Conservation (phyloP, 2,113 vertebrate genomes). For the Procavia capensis region DNA sequence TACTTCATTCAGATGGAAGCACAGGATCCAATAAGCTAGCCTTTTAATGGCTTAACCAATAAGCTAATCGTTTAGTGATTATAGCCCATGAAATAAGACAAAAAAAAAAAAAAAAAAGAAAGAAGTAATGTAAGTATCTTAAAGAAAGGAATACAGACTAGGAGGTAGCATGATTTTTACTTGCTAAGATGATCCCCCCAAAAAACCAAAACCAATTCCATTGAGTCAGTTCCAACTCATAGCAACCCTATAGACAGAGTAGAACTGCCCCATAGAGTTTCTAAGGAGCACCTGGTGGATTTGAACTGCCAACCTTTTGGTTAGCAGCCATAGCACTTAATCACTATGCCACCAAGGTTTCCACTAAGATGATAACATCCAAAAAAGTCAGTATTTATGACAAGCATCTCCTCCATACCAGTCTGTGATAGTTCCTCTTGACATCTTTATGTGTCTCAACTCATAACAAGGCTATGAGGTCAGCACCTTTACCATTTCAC, state of each 20-base stretch:
- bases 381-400: not conserved
- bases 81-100: not conserved
- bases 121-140: not conserved
- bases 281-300: no score
- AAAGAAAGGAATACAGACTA: not conserved
- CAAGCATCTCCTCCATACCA: not conserved
- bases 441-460: not conserved
- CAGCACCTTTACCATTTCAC: not conserved
- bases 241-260: no score
- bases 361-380: not conserved
- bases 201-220: no score
- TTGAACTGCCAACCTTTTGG: no score
- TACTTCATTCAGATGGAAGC: not conserved
- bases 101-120: constrained; percentile 31
- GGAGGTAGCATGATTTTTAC: not conserved
- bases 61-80: not conserved
- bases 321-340: no score
- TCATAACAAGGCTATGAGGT: not conserved
- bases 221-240: no score
- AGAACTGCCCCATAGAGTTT: no score
- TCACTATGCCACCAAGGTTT: no score
- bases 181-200: not conserved
- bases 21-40: not conserved
- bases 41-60: no score
- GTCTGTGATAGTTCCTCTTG: not conserved